Conservation (phyloP, 2,888 invertebrate species). For the Eustalomyia histrio region DNA sequence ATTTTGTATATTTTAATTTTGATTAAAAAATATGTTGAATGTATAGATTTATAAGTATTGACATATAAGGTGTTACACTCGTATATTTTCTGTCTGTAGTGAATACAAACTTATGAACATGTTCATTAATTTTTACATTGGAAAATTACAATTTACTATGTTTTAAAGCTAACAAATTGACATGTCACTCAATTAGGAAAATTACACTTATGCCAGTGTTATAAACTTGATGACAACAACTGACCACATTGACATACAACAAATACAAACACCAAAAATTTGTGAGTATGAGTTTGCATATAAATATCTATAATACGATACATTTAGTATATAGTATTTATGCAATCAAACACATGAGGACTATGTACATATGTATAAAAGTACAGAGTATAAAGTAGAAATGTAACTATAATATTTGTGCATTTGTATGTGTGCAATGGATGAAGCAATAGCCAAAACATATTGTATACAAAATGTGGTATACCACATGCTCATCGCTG, state of each 20-base stretch:
- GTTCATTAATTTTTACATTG: constrained; percentile 35
- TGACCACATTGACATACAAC: constrained; percentile 62
- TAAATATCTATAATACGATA: neutral
- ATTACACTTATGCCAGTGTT: constrained; percentile 56
- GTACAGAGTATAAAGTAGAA: too few species aligned
- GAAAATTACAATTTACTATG: constrained; percentile 42
- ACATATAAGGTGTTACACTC: neutral
- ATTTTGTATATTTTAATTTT: constrained; percentile 10
- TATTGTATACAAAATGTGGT: constrained; percentile 64
- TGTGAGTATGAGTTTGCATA: neutral
- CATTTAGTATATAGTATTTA: neutral
- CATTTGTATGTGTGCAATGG: constrained; percentile 11
- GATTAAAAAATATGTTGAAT: constrained; percentile 26
- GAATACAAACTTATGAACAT: constrained; percentile 9
- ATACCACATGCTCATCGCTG: constrained; percentile 64
- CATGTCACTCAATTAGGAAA: constrained; percentile 64
- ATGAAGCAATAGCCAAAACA: constrained; percentile 43
- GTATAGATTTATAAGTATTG: neutral
- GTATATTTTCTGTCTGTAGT: neutral
- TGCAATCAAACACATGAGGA: neutral
- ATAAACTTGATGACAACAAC: constrained; percentile 62
- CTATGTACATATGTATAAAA: too few species aligned
- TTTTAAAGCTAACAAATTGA: constrained; percentile 60
- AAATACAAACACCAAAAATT: constrained; percentile 50
- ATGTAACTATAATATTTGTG: neutral